These are phyloP conservation scores for Oegoconia quadripuncta DNA, from an alignment of 2,888 invertebrate genomes.

Conservation along the genomic window DNA sequence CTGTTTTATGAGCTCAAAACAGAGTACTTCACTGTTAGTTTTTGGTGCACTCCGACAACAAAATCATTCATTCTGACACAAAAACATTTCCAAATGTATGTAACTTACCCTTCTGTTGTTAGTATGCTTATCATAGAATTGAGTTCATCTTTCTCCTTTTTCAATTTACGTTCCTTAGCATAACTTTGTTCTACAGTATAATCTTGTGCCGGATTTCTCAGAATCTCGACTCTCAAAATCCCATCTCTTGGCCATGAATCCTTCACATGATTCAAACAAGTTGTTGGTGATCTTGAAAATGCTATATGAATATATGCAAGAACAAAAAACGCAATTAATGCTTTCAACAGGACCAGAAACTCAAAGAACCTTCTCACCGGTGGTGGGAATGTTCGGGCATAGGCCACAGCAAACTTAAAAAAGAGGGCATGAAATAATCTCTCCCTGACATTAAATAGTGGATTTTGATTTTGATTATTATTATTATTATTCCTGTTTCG, in stretches of 20 bases:
- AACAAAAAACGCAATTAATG: conserved; percentile 89
- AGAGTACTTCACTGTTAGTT: no score
- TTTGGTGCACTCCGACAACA: no score
- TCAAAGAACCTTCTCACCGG: conserved; percentile 90
- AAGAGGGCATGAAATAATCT: conserved; percentile 96
- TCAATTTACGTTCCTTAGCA: conserved; percentile 87
- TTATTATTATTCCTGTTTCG: conserved; percentile 76
- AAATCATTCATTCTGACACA: not conserved
- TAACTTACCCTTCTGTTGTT: conserved; percentile 81
- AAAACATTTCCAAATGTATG: not conserved
- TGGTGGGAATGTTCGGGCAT: conserved; percentile 93
- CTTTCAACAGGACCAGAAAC: conserved; percentile 89
- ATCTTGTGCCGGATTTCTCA: conserved; percentile 83
- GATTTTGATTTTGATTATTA: conserved; percentile 88
- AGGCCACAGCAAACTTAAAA: conserved; percentile 93
- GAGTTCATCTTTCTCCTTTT: conserved; percentile 82
- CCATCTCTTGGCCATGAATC: conserved; percentile 97
- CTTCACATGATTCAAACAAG: conserved; percentile 93
- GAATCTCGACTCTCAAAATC: conserved; percentile 94
- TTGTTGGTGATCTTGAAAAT: conserved; percentile 94
- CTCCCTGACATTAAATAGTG: conserved; percentile 91
- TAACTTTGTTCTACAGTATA: conserved; percentile 91
- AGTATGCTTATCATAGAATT: conserved; percentile 81
- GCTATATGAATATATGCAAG: conserved; percentile 97
- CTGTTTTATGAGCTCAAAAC: no score